A percentile compares a stretch with the other conserved stretches of the same genome.
Evolutionary conservation across 2,113 vertebrate genomes (phyloP).

Genomic region (Melanostigma gelatinosum): DNA sequence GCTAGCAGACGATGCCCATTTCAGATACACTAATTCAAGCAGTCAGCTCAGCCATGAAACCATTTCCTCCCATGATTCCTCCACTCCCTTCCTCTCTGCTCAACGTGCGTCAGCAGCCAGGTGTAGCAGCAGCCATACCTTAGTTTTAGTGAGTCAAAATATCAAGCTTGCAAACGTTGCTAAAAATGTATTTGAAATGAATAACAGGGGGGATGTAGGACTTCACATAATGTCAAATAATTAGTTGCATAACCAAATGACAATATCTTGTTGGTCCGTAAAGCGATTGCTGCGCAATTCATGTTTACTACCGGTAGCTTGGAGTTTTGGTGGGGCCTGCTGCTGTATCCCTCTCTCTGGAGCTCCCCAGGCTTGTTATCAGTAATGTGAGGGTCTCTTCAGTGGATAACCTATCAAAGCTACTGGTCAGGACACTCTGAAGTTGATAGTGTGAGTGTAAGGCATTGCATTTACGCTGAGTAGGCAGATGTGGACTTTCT

Average conservation of each 20-base stretch:
- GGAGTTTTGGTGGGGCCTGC: conserved; percentile 1
- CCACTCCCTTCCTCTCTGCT: conserved; percentile 49
- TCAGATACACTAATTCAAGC: conserved; percentile 82
- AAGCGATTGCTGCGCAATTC: neutral
- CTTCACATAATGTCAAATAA: neutral
- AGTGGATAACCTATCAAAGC: conserved; percentile 49
- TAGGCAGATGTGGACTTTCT: neutral
- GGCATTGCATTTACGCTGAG: neutral
- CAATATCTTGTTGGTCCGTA: conserved; percentile 4
- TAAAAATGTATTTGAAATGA: neutral
- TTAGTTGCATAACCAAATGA: conserved; percentile 22
- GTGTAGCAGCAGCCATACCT: conserved; percentile 26
- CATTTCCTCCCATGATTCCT: conserved; percentile 78
- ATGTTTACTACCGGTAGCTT: conserved; percentile 12
- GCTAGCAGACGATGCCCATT: conserved; percentile 84
- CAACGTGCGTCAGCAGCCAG: conserved; percentile 38
- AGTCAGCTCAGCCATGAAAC: conserved; percentile 84
- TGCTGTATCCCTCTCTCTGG: conserved; percentile 20
- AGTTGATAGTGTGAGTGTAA: conserved; percentile 29
- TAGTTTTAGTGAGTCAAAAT: conserved; percentile 5
- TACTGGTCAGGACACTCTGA: conserved; percentile 20
- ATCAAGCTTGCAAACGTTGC: neutral
- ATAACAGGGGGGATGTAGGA: neutral
- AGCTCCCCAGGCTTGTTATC: conserved; percentile 32
- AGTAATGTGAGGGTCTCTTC: conserved; percentile 13